Base-by-base conservation (phyloP, 2,888 invertebrate species). In the Protophormia terraenovae region DNA sequence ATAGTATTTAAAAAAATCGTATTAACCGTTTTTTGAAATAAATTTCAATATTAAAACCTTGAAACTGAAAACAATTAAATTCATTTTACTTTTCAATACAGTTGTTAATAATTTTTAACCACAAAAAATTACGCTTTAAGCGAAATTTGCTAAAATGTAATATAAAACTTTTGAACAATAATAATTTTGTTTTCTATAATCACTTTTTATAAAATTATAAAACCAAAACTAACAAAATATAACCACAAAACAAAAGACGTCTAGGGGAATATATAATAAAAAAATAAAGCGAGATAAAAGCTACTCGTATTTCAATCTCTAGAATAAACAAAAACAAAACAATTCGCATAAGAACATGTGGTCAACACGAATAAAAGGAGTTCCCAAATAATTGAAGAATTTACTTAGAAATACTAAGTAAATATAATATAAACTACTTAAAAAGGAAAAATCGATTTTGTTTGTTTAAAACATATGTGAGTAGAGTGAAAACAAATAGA, bases 391-490 rank as follows among this genome's bases (percentile, higher is more conserved):
- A 4, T 41, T 1, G 1, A 41, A n/a, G 41, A n/a, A 41, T n/a
- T 6, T 12, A n/a, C n/a, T n/a, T n/a, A n/a, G n/a, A n/a, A n/a
- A n/a, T n/a, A n/a, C n/a, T n/a, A n/a, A 55, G 14, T 27, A 24
- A 55, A 55, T 14, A n/a, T 14, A 24, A 27, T 6, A 55, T 27
- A 27, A 14, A 14, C 24, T 50, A 22, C 8, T 10, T 12, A 24
- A 27, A 45, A 24, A 19, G 1, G 47, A 38, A 79, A 78, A 71
- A 79, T 79, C 62, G 71, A 79, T 79, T 71, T 53, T 53, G 38
- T 16, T 35, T n/a, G n/a, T n/a, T n/a, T n/a, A n/a, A n/a, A 77
- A 67, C 58, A 79, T 62, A 35, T 77, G 41, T 10, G 12, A 19
- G 5, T 16, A 22, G 19, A 47, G 14, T 14, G 24, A 4, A 38